These are phyloP conservation scores for Petrocephalus microphthalmus DNA, from an alignment of 2,113 vertebrate genomes.

Conservation along the genomic window DNA sequence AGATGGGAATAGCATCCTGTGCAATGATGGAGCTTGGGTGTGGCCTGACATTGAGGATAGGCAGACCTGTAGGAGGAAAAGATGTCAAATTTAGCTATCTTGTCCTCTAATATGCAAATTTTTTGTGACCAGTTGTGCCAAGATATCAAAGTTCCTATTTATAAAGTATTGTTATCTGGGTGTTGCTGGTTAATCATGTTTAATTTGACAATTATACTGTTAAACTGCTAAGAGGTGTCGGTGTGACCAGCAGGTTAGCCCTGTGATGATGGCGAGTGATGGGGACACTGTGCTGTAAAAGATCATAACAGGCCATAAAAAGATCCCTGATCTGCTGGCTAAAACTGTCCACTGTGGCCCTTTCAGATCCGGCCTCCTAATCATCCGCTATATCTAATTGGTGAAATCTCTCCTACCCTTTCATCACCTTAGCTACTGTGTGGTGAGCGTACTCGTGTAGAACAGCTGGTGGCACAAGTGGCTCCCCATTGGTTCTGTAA, in stretches of 20 bases:
- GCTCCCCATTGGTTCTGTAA: background rate
- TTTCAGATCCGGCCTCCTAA: background rate
- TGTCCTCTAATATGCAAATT: background rate
- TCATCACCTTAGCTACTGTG: background rate
- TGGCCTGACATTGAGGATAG: background rate
- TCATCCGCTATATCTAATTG: background rate
- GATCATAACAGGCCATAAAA: too few relatives aligned
- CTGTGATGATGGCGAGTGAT: too few relatives aligned
- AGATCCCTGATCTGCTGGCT: too few relatives aligned
- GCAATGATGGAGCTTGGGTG: background rate
- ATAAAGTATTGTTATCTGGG: background rate
- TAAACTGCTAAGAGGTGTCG: background rate
- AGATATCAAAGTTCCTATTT: background rate
- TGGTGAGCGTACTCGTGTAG: background rate
- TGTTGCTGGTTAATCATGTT: background rate
- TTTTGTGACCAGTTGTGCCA: background rate
- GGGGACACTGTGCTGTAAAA: too few relatives aligned
- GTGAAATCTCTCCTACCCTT: background rate
- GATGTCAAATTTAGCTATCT: background rate
- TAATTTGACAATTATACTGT: background rate
- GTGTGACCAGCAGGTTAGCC: background rate
- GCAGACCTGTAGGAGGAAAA: background rate
- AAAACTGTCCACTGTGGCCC: too few relatives aligned
- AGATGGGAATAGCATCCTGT: background rate
- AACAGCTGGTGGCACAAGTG: background rate